A percentile compares a stretch with the other conserved stretches of the same genome.
These are phyloP conservation scores for Pedionomus torquatus DNA, from an alignment of 2,113 vertebrate species.

Conservation along the genomic window DNA sequence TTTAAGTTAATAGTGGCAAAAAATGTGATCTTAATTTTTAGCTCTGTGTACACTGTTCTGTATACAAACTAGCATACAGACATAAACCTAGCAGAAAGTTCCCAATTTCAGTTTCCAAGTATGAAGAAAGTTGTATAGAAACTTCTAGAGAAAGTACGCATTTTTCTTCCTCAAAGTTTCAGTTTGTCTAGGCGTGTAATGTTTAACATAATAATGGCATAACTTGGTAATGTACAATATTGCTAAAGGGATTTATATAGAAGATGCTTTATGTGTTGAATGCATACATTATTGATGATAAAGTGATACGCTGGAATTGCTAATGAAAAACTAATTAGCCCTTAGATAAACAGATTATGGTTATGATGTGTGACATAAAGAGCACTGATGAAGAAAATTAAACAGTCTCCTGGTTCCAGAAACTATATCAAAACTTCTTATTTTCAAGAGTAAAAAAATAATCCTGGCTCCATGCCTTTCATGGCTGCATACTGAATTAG, in stretches of 20 bases:
- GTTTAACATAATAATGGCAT: not conserved
- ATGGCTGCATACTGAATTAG: not conserved
- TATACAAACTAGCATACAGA: not conserved
- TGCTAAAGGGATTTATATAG: not conserved
- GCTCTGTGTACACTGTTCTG: not conserved
- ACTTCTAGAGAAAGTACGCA: not conserved
- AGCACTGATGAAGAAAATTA: slow-evolving; percentile 55
- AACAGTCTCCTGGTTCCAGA: not conserved
- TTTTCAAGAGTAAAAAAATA: slow-evolving; percentile 11
- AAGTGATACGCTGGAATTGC: not conserved
- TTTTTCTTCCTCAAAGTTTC: not conserved
- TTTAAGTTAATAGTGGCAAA: not conserved
- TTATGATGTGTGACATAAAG: slow-evolving; percentile 29
- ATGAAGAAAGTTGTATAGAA: not conserved
- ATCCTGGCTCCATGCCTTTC: not conserved
- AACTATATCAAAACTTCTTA: not conserved
- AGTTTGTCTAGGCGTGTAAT: not conserved
- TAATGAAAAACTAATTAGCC: slow-evolving; percentile 43
- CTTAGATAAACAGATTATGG: slow-evolving; percentile 49
- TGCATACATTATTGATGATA: not conserved
- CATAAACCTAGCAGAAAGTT: not conserved
- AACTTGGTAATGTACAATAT: not conserved
- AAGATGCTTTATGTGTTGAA: not conserved
- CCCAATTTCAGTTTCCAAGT: not conserved
- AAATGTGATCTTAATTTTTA: not conserved